Evolutionary conservation across 2,888 invertebrate species (phyloP).

Genomic region (Hartigia nigra): DNA sequence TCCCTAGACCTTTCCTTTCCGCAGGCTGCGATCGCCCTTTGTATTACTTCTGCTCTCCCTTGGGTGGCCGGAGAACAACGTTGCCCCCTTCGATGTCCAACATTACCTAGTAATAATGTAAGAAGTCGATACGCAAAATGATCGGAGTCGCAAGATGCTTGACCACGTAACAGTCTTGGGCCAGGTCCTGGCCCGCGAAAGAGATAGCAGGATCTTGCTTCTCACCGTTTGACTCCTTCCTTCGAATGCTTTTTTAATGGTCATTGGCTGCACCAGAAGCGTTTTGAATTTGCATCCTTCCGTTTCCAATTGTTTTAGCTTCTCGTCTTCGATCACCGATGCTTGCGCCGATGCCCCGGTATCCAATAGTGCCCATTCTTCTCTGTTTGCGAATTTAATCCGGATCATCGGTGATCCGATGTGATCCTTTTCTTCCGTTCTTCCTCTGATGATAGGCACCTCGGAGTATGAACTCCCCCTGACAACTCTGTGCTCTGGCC

Average conservation of each 20-base stretch:
- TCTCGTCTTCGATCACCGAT: background rate
- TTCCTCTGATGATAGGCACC: too few species aligned
- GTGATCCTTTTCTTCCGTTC: too few species aligned
- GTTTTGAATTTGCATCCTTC: background rate
- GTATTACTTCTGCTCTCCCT: too few species aligned
- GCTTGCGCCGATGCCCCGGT: slow-evolving; percentile 8
- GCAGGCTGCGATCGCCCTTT: background rate
- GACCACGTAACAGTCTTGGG: background rate
- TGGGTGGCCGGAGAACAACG: too few species aligned
- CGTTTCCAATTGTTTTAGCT: background rate
- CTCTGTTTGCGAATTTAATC: too few species aligned
- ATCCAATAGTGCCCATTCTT: slow-evolving; percentile 2
- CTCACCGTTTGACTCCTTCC: background rate
- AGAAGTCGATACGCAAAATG: background rate
- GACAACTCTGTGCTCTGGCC: too few species aligned
- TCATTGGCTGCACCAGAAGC: background rate
- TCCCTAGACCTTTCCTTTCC: background rate
- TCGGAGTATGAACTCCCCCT: too few species aligned
- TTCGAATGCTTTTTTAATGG: background rate
- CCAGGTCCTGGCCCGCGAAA: background rate
- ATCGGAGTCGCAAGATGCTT: background rate
- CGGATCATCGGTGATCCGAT: too few species aligned
- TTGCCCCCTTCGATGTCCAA: background rate
- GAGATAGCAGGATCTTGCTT: background rate
- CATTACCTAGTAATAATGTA: background rate